Conservation (phyloP, 2,797 vertebrate species). For the Sebastes paucispinis region DNA sequence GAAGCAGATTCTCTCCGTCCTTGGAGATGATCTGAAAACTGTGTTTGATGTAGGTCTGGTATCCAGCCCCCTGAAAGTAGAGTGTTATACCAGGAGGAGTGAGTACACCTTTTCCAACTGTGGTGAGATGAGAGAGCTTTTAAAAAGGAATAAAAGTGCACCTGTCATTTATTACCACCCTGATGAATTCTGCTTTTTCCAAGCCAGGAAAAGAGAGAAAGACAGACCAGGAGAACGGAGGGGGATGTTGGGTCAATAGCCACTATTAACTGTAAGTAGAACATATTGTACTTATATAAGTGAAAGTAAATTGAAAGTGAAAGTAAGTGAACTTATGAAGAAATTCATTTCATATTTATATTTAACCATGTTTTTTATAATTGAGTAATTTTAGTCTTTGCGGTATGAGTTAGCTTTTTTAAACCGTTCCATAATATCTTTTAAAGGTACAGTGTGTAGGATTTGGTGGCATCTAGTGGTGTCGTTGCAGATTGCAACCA, state of each 20-base stretch:
- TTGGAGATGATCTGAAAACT: constrained; percentile 42
- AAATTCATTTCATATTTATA: not conserved
- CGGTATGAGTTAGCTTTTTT: not conserved
- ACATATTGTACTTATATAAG: not conserved
- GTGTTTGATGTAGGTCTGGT: constrained; percentile 45
- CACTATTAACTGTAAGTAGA: not conserved
- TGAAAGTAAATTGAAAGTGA: not conserved
- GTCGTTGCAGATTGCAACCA: too few relatives aligned
- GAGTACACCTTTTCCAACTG: constrained; percentile 26
- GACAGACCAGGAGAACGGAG: not conserved
- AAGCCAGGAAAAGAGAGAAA: constrained; percentile 4
- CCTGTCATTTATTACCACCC: constrained; percentile 68
- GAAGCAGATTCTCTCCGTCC: constrained; percentile 38
- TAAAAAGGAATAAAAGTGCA: constrained; percentile 58
- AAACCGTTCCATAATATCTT: not conserved
- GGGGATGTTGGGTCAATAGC: not conserved
- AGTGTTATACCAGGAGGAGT: constrained; percentile 22
- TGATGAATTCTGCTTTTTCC: constrained; percentile 43
- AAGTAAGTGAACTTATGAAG: not conserved
- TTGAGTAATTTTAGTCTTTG: not conserved
- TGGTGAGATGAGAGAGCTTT: constrained; percentile 31
- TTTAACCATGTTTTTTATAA: not conserved
- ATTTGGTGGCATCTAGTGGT: too few relatives aligned
- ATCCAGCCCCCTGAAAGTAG: constrained; percentile 23
- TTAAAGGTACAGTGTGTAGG: rapidly evolving